Base-by-base conservation (phyloP, 2,888 invertebrate species). In the Limenitis camilla region DNA sequence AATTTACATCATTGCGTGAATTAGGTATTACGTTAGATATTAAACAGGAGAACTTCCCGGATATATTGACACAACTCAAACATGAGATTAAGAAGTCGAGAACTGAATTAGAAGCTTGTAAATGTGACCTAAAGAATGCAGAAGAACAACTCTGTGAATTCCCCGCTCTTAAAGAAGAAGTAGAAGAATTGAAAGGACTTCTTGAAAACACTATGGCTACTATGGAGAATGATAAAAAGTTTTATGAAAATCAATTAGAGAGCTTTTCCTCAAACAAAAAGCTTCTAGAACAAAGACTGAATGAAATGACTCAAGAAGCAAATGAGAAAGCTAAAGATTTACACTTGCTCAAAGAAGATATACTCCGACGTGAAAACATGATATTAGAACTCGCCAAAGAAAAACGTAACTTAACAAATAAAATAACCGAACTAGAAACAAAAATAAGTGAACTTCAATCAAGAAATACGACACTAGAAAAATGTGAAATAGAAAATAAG, bases 1-100 rank as follows among this genome's bases (percentile, higher is more conserved):
- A 82, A 48, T 85, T 90, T 49, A 81, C 83, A 2, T 89, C 90
- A 33, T 81, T 89, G 7, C 82, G 89, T 61, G 82, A 88, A 41
- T 78, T 90, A 39, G 81, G 92, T 4, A 78, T 89, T 42, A 75
- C 74, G 1, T 65, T 91, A 46, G 81, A 87, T 41, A 63, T 85
- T 1, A 80, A 71, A 59, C 82, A 84, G 61, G 79, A 83, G 58
- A 81, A 82, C 56, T 84, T 81, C 60, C 82, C 86, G 0, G 85
- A 87, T 49, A 80, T 88, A 58, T 60, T 88, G 36, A 74, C 80
- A 1, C 86, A 86, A 49, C 59, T 88, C 10, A 88, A 88, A 66
- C 70, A 81, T 52, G 90, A 91, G 64, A 84, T 92, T 4, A 88
- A 89, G 41, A 88, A 88, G 60, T 78, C 91, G 30, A 88, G 89